These are phyloP conservation scores for Itoplectis maculator DNA, from an alignment of 2,888 invertebrate genomes.

Conservation along the genomic window DNA sequence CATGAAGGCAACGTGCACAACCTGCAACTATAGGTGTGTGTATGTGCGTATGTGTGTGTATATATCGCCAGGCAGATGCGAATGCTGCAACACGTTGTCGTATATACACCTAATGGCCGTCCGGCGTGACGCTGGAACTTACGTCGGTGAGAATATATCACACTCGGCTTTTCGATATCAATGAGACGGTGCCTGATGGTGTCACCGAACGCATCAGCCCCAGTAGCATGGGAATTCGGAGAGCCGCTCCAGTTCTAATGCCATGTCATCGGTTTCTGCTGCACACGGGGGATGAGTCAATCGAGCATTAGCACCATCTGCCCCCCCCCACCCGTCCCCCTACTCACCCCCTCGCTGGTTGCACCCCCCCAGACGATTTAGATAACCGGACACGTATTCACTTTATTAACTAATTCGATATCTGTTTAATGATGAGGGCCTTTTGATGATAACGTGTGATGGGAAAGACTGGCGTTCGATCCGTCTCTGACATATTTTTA, in stretches of 20 bases:
- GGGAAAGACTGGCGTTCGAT: too few species aligned
- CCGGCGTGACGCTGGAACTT: constrained; percentile 6
- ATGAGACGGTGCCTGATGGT: constrained; percentile 15
- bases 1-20: constrained; percentile 5
- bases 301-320: constrained; percentile 57
- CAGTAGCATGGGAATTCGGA: constrained; percentile 55
- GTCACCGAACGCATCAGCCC: constrained; percentile 4
- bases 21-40: neutral
- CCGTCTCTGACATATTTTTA: too few species aligned
- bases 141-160: constrained; percentile 23
- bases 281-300: constrained; percentile 35
- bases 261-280: constrained; percentile 22
- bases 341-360: too few species aligned
- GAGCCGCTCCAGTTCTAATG: constrained; percentile 1
- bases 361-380: neutral
- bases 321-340: neutral
- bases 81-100: constrained; percentile 12
- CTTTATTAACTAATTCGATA: constrained; percentile 50
- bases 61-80: constrained; percentile 24
- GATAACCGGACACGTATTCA: constrained; percentile 18
- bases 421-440: neutral
- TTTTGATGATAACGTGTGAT: too few species aligned
- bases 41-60: neutral
- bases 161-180: constrained; percentile 30
- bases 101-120: neutral